Base-by-base conservation (phyloP, 2,797 vertebrate genomes). In the Melanotaenia parkinsoni region DNA sequence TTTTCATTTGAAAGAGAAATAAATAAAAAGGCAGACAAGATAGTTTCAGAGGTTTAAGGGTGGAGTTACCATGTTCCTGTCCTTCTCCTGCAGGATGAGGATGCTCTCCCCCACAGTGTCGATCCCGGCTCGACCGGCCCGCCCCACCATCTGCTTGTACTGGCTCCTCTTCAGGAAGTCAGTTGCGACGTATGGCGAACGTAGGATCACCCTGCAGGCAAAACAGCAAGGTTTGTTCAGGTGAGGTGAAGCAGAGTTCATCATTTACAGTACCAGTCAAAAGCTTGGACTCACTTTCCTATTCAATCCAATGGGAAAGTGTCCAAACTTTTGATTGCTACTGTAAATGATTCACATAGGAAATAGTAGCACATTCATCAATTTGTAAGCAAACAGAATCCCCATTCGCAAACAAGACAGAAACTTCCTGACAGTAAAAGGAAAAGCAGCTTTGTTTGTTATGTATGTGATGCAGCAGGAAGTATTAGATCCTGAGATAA, bases 61-160 rank as follows among this genome's bases (percentile, higher is more conserved):
- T 3, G 5, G 26, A 6, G 37, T 93, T 92, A 98, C 97, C 96
- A 92, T 86, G 0, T 80, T 70, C 45, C 91, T 94, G 87, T 99
- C 98, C 84, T 95, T 96, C 57, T 97, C 96, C 92, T 98, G 97
- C 51, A 95, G 84, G 89, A 99, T 95, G 45, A 99, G 96, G 88
- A 99, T 94, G 70, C 98, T 99, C 92, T 99, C 98, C 7, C 98
- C 98, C 66, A 72, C 58, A 0, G 87, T 84, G 84, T 99, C 98
- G 69, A 99, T 96, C 8, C 98, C 98, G 0, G 98, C 97, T 63
- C 98, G 95, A 1, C 98, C 98, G 12, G 97, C 98, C 82, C 98
- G 94, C 24, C 98, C 98, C 70, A 96, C 93, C 97, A 99, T 99
- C 90, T 99, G 98, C 63, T 98, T 97, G 86, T 99, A 99, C 70